A percentile compares a stretch with the other conserved stretches of the same genome.
Evolutionary conservation across 2,888 invertebrate genomes (phyloP).

Genomic region (Gryllus longicercus): DNA sequence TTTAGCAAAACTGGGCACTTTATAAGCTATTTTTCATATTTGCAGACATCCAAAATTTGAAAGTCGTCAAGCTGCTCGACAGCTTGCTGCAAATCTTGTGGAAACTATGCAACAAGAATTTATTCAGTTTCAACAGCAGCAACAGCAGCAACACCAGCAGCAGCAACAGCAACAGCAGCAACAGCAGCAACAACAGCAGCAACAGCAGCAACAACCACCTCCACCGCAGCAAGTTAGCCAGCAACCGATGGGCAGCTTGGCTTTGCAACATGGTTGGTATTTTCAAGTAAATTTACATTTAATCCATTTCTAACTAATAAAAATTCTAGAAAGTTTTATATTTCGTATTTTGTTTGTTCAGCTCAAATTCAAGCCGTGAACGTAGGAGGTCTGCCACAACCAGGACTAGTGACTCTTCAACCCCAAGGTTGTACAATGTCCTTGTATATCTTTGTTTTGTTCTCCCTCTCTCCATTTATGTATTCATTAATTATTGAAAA

Average conservation of each 20-base stretch:
- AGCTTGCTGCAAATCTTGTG: conserved; percentile 71
- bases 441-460: no score
- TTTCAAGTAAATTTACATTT: not conserved
- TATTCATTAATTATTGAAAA: no score
- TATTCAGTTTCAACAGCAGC: conserved; percentile 49
- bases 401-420: conserved; percentile 47
- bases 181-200: conserved; percentile 46
- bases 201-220: conserved; percentile 44
- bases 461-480: no score
- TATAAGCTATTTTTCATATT: conserved; percentile 18
- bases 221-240: conserved; percentile 47
- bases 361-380: conserved; percentile 42
- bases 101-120: conserved; percentile 66
- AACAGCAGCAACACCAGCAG: conserved; percentile 50
- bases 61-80: conserved; percentile 66
- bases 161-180: conserved; percentile 49
- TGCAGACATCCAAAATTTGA: conserved; percentile 64
- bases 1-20: no score
- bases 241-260: conserved; percentile 38
- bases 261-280: conserved; percentile 34
- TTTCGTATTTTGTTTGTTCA: not conserved
- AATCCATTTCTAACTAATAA: not conserved
- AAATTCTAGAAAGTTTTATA: no score
- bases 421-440: conserved; percentile 33
- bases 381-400: conserved; percentile 47